phyloP scores from a whole-genome alignment of 1,140 invertebrate genomes.

The Spodoptera frugiperda region DNA sequence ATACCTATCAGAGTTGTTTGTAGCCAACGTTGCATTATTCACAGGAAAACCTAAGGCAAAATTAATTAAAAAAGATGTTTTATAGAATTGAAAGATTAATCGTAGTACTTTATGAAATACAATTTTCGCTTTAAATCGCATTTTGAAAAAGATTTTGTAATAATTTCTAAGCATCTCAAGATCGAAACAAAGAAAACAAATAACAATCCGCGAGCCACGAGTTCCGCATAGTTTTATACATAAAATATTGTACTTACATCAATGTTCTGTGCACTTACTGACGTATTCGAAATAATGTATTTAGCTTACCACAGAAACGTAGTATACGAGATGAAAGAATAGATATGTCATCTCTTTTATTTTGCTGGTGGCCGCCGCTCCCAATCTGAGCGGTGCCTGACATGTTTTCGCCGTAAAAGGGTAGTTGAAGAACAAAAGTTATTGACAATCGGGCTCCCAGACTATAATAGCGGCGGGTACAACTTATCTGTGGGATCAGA shows the following conservation, averaged over 20 bases:
- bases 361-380: constrained; percentile 40
- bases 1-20: too few relatives aligned
- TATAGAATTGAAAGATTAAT: too few relatives aligned
- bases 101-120: too few relatives aligned
- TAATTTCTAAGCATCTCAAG: too few relatives aligned
- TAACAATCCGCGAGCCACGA: neutral
- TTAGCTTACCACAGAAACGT: neutral
- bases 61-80: too few relatives aligned
- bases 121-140: too few relatives aligned
- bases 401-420: constrained; percentile 48
- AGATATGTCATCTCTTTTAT: constrained; percentile 35
- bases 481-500: constrained; percentile 9
- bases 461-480: neutral
- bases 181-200: neutral
- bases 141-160: too few relatives aligned
- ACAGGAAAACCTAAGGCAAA: too few relatives aligned
- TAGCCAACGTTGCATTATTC: too few relatives aligned
- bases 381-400: constrained; percentile 35
- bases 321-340: neutral
- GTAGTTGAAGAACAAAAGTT: constrained; percentile 49
- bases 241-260: neutral
- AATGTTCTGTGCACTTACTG: neutral
- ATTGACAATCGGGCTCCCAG: constrained; percentile 33
- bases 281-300: constrained; percentile 16
- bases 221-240: neutral